phyloP scores from a whole-genome alignment of 2,888 invertebrate species.

The Gymnosoma rotundatum region DNA sequence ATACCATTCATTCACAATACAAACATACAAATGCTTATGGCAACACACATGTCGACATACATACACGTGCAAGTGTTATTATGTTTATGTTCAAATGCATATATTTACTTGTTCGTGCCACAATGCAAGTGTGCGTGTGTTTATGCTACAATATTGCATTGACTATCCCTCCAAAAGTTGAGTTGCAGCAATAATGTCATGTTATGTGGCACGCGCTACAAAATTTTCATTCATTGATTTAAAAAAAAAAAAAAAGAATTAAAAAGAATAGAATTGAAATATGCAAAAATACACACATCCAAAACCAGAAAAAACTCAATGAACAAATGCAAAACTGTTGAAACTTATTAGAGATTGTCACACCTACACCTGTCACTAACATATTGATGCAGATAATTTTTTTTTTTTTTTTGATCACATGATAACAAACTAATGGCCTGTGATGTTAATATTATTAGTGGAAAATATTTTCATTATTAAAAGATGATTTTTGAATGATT shows the following conservation, averaged over 20 bases:
- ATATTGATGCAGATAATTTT: neutral
- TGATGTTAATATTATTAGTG: too few species aligned
- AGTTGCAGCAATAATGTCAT: constrained; percentile 63
- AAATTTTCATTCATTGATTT: constrained; percentile 65
- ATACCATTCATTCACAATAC: constrained; percentile 46
- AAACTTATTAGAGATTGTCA: constrained; percentile 18
- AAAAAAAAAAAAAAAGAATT: neutral
- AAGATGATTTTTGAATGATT: too few species aligned
- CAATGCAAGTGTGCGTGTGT: constrained; percentile 28
- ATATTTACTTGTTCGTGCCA: neutral
- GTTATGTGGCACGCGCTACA: constrained; percentile 68
- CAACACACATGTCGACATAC: neutral
- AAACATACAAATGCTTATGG: neutral
- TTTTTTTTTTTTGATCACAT: too few species aligned
- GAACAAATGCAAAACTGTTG: constrained; percentile 16
- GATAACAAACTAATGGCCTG: too few species aligned
- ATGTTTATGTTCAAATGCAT: neutral
- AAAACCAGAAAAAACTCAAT: neutral
- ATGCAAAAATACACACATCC: constrained; percentile 17
- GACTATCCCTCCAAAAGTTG: constrained; percentile 29
- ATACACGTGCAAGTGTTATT: neutral
- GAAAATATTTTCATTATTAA: too few species aligned
- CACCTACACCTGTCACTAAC: constrained; percentile 30
- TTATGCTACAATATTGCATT: constrained; percentile 23
- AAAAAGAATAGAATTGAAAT: constrained; percentile 28